Evolutionary conservation across 2,888 invertebrate species (phyloP).

Genomic region (Dynastes tityus): DNA sequence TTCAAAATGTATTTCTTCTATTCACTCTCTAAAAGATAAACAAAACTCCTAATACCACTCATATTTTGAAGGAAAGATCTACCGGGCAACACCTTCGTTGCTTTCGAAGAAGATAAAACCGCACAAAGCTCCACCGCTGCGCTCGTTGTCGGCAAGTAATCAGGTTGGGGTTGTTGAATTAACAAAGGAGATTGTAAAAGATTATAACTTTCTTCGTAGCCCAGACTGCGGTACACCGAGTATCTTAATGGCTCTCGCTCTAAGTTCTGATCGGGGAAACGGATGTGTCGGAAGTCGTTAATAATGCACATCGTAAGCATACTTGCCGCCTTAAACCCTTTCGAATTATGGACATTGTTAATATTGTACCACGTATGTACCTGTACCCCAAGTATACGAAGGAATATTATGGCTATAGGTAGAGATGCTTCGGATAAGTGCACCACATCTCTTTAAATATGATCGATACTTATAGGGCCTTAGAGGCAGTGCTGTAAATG

Average conservation of each 20-base stretch:
- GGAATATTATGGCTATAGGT: too few relatives aligned
- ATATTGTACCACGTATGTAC: slow-evolving; percentile 52
- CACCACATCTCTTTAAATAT: slow-evolving; percentile 51
- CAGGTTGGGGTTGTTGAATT: slow-evolving; percentile 49
- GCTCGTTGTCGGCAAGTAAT: background rate
- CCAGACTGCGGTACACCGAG: background rate
- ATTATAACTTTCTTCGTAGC: slow-evolving; percentile 40
- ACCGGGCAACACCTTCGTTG: too few relatives aligned
- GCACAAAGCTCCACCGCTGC: background rate
- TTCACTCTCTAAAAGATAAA: too few relatives aligned
- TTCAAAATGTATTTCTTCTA: too few relatives aligned
- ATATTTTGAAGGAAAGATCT: too few relatives aligned
- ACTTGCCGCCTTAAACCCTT: slow-evolving; percentile 57
- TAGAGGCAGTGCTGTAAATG: background rate
- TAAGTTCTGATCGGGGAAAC: slow-evolving; percentile 23
- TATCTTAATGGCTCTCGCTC: slow-evolving; percentile 18
- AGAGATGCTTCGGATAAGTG: slow-evolving; percentile 54
- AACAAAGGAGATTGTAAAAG: slow-evolving; percentile 47
- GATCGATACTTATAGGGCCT: slow-evolving; percentile 12
- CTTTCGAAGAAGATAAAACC: too few relatives aligned
- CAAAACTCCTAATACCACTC: too few relatives aligned
- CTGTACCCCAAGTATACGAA: too few relatives aligned
- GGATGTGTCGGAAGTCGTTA: slow-evolving; percentile 53
- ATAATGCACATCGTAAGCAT: slow-evolving; percentile 60
- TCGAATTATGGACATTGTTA: slow-evolving; percentile 60